phyloP scores from a whole-genome alignment of 2,888 invertebrate genomes.

The Xanthorhoe spadicearia region DNA sequence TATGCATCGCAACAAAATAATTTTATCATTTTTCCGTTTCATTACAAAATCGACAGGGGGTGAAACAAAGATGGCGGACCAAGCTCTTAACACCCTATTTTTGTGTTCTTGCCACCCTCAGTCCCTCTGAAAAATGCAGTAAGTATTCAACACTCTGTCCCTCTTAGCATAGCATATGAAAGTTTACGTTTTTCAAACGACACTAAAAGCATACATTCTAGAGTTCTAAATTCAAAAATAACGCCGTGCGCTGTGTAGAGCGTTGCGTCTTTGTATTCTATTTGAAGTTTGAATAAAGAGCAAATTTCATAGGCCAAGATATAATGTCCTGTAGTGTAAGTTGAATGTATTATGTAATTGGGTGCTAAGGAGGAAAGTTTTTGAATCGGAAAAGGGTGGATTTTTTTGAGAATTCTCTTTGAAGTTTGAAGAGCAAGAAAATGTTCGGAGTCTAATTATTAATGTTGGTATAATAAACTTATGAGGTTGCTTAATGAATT shows the following conservation, averaged over 20 bases:
- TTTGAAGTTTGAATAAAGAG: neutral
- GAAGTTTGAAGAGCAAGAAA: slow-evolving; percentile 17
- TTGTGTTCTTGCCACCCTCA: slow-evolving; percentile 69
- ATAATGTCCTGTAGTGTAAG: slow-evolving; percentile 3
- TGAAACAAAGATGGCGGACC: slow-evolving; percentile 70
- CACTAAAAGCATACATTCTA: neutral
- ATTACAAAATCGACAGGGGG: slow-evolving; percentile 62
- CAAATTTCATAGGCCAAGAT: slow-evolving; percentile 12
- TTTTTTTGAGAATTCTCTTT: slow-evolving; percentile 21
- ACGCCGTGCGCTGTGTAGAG: neutral
- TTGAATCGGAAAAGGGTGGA: slow-evolving; percentile 26
- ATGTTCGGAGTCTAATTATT: slow-evolving; percentile 3
- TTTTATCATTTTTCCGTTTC: slow-evolving; percentile 55
- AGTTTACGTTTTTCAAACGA: neutral
- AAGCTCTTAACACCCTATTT: slow-evolving; percentile 78
- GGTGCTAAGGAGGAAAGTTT: slow-evolving; percentile 25
- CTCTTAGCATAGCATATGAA: slow-evolving; percentile 1
- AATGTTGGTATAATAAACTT: too few species aligned
- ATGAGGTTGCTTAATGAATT: too few species aligned
- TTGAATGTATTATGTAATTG: slow-evolving; percentile 31
- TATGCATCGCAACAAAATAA: slow-evolving; percentile 35
- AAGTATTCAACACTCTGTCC: slow-evolving; percentile 6
- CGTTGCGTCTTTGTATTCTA: neutral
- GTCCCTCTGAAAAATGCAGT: slow-evolving; percentile 44
- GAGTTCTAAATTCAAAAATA: neutral